A percentile compares a stretch with the other conserved stretches of the same genome.
Evolutionary conservation across 1,140 invertebrate genomes (phyloP).

Genomic region (Drosophila asahinai): DNA sequence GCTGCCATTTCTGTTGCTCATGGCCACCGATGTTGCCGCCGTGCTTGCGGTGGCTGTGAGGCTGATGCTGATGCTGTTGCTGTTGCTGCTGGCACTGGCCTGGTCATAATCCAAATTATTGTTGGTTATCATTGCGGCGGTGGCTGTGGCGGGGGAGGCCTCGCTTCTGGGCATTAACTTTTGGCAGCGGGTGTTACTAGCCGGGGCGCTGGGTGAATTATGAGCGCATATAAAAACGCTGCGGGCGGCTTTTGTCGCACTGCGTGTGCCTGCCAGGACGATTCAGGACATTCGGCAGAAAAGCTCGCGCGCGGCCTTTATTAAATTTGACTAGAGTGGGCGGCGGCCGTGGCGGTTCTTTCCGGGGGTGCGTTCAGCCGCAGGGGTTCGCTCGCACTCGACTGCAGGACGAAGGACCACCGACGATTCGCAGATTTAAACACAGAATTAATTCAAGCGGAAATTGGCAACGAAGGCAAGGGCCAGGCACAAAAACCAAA

Average conservation of each 20-base stretch:
- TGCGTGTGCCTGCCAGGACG: constrained; percentile 63
- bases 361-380: constrained; percentile 36
- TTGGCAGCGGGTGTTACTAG: constrained; percentile 68
- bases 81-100: constrained; percentile 41
- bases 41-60: constrained; percentile 16
- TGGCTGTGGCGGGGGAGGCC: constrained; percentile 14
- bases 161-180: constrained; percentile 79
- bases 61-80: constrained; percentile 7
- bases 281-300: constrained; percentile 52
- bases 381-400: constrained; percentile 67
- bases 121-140: constrained; percentile 81
- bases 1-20: constrained; percentile 61
- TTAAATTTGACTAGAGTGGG: constrained; percentile 68
- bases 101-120: constrained; percentile 84
- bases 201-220: constrained; percentile 59
- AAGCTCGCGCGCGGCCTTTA: constrained; percentile 49
- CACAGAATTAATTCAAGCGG: constrained; percentile 81
- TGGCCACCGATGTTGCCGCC: constrained; percentile 35
- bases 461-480: constrained; percentile 64
- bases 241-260: constrained; percentile 81
- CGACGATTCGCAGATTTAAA: constrained; percentile 72
- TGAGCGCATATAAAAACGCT: constrained; percentile 81
- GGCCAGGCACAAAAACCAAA: constrained; percentile 39
- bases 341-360: background rate
- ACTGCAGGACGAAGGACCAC: constrained; percentile 55